Evolutionary conservation across 2,113 vertebrate genomes (phyloP), one percentile per base, ranked within the genome.

Genomic region (Elgaria multicarinata): DNA sequence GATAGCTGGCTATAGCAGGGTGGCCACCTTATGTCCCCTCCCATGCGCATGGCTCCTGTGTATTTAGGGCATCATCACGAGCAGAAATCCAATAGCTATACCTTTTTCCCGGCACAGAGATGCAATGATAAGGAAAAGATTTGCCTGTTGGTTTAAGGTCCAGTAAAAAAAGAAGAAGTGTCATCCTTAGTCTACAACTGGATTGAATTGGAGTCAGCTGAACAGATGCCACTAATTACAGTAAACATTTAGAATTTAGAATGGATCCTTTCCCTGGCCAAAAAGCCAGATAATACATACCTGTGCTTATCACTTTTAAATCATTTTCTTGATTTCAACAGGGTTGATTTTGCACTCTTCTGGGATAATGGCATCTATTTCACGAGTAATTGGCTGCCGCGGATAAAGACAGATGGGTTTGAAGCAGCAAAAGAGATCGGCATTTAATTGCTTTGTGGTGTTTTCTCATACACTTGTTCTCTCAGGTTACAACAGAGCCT

Each of bases 381-480:
- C 64, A 50, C 39, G 24, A 69, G 69, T 89, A 55, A 69, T 85
- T 76, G 82, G 44, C 44, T 75, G 62, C 62, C 42, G 13, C 66
- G 26, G 36, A 39, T 42, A 85, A 76, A 69, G n/a, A 39, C 69
- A 44, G 62, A 89, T 76, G 7, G 78, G 16, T 55, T 33, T 67
- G 62, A 67, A 39, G 44, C 36, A 58, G 28, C 36, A 50, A 36
- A 26, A 84, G 46, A 67, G 18, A 69, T 16, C 69, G 62, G n/a
- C 44, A 85, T 84, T 62, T 77, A 84, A 76, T 78, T 85, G 62
- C 58, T 88, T 88, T 64, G 79, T 62, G 69, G 31, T 72, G 18
- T 64, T 88, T 42, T 8, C 42, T 84, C 33, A 24, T 89, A 88
- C 82, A 67, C 88, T 85, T 85, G 82, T 89, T 89, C 82, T 36